Base-by-base conservation (phyloP, 2,888 invertebrate species). In the Napeogenes inachia region DNA sequence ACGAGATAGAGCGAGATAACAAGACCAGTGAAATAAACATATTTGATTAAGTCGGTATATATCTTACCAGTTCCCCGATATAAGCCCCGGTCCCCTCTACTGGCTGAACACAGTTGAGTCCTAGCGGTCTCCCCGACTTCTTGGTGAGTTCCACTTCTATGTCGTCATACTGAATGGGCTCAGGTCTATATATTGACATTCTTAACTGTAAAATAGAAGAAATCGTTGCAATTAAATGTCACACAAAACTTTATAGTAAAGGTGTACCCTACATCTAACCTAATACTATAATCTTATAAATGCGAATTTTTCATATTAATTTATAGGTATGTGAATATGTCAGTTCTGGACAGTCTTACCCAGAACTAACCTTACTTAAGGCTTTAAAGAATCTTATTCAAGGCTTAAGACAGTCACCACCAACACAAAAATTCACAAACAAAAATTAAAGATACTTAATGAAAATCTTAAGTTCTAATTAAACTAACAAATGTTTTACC, bases 51-150 rank as follows among this genome's bases (percentile, higher is more conserved):
- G 0, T 4, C 12, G 4, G 1, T 47, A 21, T 6, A 47, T 35
- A 1, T 85, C 94, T 93, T 84, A 99, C 99, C 80, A 99, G 93
- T 78, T 99, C 98, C 13, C 96, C 96, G 59, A 99, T 94, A 81
- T 97, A 98, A 61, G 98, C 96, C 92, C 94, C 85, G 92, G 93
- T 81, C 93, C 96, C 80, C 92, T 92, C 69, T 1, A 75, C 76
- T 0, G 84, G 84, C 42, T 95, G 96, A 8, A 97, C 94, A 69
- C 98, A 93, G 66, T 97, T 96, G 69, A 99, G 91, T 0, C 98
- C 98, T 33, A 98, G 90, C 54, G 97, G 95, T 80, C 96, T 95
- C 55, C 97, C 97, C 0, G 96, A 92, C 82, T 98, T 98, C 80
- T 97, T 97, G 55, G 94, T 87, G 61, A 99, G 87, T 69, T 98